phyloP scores from a whole-genome alignment of 2,888 invertebrate species.

The Phlogophora meticulosa region DNA sequence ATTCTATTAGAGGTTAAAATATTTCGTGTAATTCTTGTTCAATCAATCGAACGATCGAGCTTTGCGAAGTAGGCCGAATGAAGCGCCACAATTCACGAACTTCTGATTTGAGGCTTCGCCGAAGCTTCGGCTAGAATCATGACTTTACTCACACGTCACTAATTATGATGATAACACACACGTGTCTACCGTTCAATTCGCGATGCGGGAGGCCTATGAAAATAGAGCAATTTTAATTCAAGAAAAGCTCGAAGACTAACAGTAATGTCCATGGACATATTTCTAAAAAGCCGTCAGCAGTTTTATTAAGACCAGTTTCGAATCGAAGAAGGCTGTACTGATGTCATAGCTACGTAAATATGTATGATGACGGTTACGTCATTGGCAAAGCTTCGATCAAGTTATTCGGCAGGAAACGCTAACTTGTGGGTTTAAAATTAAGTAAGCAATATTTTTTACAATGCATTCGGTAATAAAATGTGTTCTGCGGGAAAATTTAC shows the following conservation, averaged over 20 bases:
- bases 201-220: constrained; percentile 58
- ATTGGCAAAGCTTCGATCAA: constrained; percentile 57
- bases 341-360: constrained; percentile 66
- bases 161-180: constrained; percentile 19
- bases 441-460: constrained; percentile 19
- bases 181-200: constrained; percentile 14
- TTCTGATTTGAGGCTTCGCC: too few species aligned
- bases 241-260: constrained; percentile 30
- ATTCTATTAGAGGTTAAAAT: too few species aligned
- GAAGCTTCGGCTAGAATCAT: too few species aligned
- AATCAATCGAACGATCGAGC: too few species aligned
- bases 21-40: too few species aligned
- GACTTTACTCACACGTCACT: too few species aligned
- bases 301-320: constrained; percentile 64
- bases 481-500: too few species aligned
- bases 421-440: constrained; percentile 27
- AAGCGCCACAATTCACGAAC: too few species aligned
- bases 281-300: constrained; percentile 68
- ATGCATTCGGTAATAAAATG: not conserved
- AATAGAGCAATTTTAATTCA: constrained; percentile 37
- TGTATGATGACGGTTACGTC: constrained; percentile 67
- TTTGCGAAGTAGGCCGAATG: too few species aligned
- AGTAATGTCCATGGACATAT: constrained; percentile 51
- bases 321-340: constrained; percentile 67
- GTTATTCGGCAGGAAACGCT: constrained; percentile 39